Conservation (phyloP, 2,888 invertebrate genomes). For the Lumbricus terrestris region DNA sequence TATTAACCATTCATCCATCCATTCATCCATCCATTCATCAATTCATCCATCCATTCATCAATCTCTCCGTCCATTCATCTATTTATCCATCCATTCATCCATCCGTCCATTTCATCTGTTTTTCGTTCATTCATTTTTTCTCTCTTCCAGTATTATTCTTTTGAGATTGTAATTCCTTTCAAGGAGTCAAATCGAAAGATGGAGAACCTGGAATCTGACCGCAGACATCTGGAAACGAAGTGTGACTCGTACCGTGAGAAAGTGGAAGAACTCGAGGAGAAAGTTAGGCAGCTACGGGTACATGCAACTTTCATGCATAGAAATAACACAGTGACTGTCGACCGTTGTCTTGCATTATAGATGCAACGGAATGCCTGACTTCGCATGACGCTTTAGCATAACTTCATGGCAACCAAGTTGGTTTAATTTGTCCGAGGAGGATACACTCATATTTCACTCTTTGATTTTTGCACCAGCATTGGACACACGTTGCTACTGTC, state of each 20-base stretch:
- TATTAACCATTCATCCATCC: too few relatives aligned
- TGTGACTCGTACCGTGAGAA: neutral
- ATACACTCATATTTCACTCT: too few relatives aligned
- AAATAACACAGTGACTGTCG: neutral
- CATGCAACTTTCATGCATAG: neutral
- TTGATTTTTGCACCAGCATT: too few relatives aligned
- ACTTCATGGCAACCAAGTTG: too few relatives aligned
- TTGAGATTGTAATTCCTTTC: neutral
- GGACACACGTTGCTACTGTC: too few relatives aligned
- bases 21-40: too few relatives aligned
- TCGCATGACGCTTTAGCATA: neutral
- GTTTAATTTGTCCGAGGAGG: too few relatives aligned
- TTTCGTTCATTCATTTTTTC: neutral
- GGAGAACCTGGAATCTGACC: neutral
- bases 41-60: too few relatives aligned
- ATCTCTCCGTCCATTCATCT: neutral
- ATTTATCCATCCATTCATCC: neutral
- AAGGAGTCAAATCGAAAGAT: neutral
- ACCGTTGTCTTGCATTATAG: neutral
- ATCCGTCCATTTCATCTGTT: neutral
- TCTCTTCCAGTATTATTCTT: neutral
- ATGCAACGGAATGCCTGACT: neutral
- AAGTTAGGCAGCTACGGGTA: neutral
- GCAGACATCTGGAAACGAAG: neutral
- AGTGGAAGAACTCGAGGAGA: neutral